These are phyloP conservation scores for Lynx canadensis DNA, from an alignment of 2,113 vertebrate species.

Conservation along the genomic window DNA sequence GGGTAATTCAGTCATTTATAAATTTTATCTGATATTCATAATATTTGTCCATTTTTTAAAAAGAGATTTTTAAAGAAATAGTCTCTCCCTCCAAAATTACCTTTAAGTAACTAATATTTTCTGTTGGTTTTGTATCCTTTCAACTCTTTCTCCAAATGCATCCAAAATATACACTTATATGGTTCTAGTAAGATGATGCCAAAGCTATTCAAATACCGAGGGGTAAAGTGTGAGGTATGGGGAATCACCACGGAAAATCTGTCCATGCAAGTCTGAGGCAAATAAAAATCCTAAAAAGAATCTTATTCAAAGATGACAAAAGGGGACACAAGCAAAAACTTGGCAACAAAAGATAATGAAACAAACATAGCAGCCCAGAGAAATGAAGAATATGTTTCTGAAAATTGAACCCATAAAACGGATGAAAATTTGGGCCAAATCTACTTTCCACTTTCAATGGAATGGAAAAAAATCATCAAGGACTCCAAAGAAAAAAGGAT, in stretches of 20 bases:
- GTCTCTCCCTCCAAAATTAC: neutral
- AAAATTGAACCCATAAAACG: neutral
- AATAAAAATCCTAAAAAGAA: slow-evolving; percentile 13
- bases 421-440: neutral
- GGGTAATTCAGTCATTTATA: slow-evolving; percentile 54
- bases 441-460: neutral
- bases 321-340: neutral
- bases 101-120: slow-evolving; percentile 1
- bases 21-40: slow-evolving; percentile 42
- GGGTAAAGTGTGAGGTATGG: neutral
- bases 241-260: neutral
- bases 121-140: neutral
- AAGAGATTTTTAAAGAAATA: neutral
- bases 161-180: neutral
- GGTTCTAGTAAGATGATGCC: neutral
- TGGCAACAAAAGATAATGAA: neutral
- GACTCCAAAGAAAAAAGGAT: neutral
- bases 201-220: neutral
- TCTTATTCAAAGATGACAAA: neutral
- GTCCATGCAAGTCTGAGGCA: neutral
- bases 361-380: neutral
- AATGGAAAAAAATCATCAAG: neutral
- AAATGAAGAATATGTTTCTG: neutral
- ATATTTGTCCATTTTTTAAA: neutral
- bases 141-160: slow-evolving; percentile 15